Percentiles rank a stretch among this genome's conserved stretches.
These are phyloP conservation scores for Paradoxurus hermaphroditus DNA, from an alignment of 2,113 vertebrate genomes.

Conservation along the genomic window DNA sequence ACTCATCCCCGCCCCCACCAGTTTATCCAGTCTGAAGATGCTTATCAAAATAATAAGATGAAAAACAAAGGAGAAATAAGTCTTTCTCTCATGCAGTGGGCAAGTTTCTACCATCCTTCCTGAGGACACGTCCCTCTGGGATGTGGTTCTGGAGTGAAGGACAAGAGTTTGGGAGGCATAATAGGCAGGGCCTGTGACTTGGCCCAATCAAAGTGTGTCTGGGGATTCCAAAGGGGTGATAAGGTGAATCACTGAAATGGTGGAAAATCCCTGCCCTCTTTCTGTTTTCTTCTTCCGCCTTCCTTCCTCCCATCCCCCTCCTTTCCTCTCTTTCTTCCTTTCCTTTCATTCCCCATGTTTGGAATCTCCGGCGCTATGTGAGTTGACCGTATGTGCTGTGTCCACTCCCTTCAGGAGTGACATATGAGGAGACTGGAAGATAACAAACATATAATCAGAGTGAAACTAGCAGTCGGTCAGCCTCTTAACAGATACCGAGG, in stretches of 20 bases:
- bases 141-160: background rate
- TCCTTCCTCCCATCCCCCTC: too few relatives aligned
- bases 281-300: background rate
- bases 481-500: background rate
- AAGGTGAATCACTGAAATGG: background rate
- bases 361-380: background rate
- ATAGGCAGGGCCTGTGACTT: accelerated
- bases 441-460: background rate
- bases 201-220: background rate
- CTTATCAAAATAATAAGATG: background rate
- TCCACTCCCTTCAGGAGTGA: background rate
- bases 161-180: accelerated
- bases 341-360: too few relatives aligned
- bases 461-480: background rate
- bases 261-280: background rate
- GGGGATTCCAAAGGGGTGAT: background rate
- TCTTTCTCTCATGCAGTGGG: background rate
- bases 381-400: background rate
- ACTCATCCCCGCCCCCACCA: background rate
- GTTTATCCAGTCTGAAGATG: background rate
- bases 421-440: background rate
- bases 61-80: background rate
- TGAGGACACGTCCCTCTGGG: background rate
- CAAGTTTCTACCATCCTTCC: background rate
- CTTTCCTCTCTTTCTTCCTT: background rate